Conservation (phyloP, 1,140 invertebrate species). For the Drosophila simulans region DNA sequence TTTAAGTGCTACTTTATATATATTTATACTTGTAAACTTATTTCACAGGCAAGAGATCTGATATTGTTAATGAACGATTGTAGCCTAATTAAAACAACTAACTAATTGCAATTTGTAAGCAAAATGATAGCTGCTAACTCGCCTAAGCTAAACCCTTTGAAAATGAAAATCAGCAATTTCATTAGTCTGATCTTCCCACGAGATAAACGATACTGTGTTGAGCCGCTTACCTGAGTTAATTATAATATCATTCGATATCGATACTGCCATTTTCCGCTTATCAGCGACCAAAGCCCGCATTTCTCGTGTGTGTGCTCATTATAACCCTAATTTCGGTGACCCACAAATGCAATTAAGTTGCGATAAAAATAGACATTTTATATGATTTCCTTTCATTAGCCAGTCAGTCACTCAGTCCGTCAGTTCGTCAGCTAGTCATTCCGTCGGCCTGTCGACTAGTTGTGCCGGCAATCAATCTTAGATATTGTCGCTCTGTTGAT, state of each 20-base stretch:
- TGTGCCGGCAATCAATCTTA: slow-evolving; percentile 69
- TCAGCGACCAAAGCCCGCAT: slow-evolving; percentile 34
- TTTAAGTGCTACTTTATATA: too few species aligned
- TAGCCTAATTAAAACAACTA: not conserved
- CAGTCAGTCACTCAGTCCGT: slow-evolving; percentile 15
- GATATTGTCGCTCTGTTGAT: slow-evolving; percentile 73
- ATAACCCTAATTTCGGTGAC: slow-evolving; percentile 69
- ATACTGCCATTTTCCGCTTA: slow-evolving; percentile 24
- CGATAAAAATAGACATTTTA: slow-evolving; percentile 79
- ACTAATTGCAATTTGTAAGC: not conserved
- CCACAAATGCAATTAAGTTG: slow-evolving; percentile 78
- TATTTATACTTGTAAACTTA: too few species aligned
- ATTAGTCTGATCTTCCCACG: not conserved
- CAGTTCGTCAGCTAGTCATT: not conserved
- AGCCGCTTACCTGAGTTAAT: slow-evolving; percentile 6
- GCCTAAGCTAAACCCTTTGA: too few species aligned
- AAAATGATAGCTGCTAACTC: not conserved
- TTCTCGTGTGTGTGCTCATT: slow-evolving; percentile 44
- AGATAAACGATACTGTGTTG: not conserved
- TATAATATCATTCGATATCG: slow-evolving; percentile 27
- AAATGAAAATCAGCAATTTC: not conserved
- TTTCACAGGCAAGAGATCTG: not conserved
- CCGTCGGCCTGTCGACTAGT: not conserved
- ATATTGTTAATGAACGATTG: not conserved
- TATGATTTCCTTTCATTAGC: slow-evolving; percentile 63